These are phyloP conservation scores for Channa maculata DNA, from an alignment of 2,113 vertebrate species.

Conservation along the genomic window DNA sequence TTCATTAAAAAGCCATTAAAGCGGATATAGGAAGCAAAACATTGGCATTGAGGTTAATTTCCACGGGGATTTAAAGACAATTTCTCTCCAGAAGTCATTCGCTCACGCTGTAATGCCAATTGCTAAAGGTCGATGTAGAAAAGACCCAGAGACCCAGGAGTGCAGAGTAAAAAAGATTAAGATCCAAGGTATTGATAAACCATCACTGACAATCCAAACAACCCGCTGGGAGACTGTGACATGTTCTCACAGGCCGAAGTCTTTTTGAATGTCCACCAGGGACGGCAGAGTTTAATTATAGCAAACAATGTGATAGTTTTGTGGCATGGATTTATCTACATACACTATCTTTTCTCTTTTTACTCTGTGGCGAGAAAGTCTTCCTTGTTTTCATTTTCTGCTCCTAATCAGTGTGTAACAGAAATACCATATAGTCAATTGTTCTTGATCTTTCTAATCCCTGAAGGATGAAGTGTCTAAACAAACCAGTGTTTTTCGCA, in stretches of 20 bases:
- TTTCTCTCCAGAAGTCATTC: constrained; percentile 71
- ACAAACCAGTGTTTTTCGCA: neutral
- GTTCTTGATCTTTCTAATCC: constrained; percentile 30
- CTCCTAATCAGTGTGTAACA: constrained; percentile 39
- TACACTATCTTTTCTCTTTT: constrained; percentile 16
- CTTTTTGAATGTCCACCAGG: constrained; percentile 56
- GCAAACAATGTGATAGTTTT: constrained; percentile 64
- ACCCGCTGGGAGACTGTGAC: constrained; percentile 65
- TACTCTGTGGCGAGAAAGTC: constrained; percentile 4
- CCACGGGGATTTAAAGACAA: constrained; percentile 79
- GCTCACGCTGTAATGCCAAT: constrained; percentile 62
- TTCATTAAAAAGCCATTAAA: constrained; percentile 79
- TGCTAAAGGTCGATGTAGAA: constrained; percentile 75
- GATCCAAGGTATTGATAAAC: constrained; percentile 78
- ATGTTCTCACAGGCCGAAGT: constrained; percentile 57
- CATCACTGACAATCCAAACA: constrained; percentile 72
- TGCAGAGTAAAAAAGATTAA: constrained; percentile 67
- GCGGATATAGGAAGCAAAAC: constrained; percentile 65
- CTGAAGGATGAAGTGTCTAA: constrained; percentile 21
- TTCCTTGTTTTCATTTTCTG: constrained; percentile 23
- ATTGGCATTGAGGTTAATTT: constrained; percentile 78
- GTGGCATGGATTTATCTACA: constrained; percentile 58
- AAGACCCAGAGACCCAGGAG: constrained; percentile 38
- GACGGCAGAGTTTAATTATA: constrained; percentile 75
- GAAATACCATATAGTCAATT: constrained; percentile 5